A percentile compares a stretch with the other conserved stretches of the same genome.
Conservation (phyloP, 2,797 vertebrate genomes). For the Cynopterus sphinx region DNA sequence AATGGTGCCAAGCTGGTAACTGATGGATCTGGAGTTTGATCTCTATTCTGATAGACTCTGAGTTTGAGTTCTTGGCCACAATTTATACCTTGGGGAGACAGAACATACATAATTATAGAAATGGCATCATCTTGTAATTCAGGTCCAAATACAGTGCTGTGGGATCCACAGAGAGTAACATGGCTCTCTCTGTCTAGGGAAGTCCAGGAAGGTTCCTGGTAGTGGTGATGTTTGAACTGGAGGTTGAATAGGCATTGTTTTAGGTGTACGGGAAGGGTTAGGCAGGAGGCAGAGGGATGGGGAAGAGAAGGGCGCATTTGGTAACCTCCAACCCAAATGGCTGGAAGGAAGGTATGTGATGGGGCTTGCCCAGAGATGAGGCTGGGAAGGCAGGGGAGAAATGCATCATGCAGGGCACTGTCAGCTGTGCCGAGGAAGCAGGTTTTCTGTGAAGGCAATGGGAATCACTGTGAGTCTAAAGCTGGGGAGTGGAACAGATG, state of each 20-base stretch:
- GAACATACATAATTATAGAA: not conserved
- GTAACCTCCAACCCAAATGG: not conserved
- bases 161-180: not conserved
- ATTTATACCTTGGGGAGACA: not conserved
- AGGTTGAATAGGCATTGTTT: not conserved
- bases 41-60: not conserved
- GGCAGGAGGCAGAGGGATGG: not conserved
- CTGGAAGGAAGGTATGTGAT: not conserved
- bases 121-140: not conserved
- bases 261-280: not conserved
- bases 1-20: not conserved
- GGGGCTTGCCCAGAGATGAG: not conserved
- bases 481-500: not conserved
- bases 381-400: not conserved
- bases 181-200: not conserved
- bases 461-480: not conserved
- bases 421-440: not conserved
- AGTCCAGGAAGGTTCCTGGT: not conserved
- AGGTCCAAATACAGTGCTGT: not conserved
- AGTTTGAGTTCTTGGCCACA: constrained; percentile 12
- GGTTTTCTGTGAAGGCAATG: not conserved
- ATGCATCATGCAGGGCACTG: not conserved
- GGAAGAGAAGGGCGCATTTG: not conserved
- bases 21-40: constrained; percentile 47
- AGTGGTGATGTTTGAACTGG: not conserved